Conservation (phyloP, 1,140 invertebrate genomes). For the Aradophagus sp. region DNA sequence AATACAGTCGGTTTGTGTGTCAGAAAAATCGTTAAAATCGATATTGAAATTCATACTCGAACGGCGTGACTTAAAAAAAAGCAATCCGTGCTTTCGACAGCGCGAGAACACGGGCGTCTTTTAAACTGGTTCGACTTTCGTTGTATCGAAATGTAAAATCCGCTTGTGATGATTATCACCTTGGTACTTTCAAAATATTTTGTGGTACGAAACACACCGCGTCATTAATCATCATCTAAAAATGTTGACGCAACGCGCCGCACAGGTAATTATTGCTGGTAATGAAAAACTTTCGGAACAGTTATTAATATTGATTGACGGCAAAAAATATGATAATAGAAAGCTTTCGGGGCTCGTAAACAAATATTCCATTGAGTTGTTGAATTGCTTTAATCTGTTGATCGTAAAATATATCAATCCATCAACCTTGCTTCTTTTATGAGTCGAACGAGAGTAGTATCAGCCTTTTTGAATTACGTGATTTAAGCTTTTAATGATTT, state of each 20-base stretch:
- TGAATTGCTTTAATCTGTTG: conserved; percentile 20
- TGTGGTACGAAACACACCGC: conserved; percentile 10
- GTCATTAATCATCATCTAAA: conserved; percentile 41
- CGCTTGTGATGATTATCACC: conserved; percentile 25
- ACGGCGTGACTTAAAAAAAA: no score
- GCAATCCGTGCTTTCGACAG: no score
- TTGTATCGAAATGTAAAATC: conserved; percentile 23
- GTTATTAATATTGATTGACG: conserved; percentile 27
- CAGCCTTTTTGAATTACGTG: not conserved
- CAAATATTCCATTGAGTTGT: conserved; percentile 29
- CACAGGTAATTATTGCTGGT: conserved; percentile 20
- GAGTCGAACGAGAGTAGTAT: not conserved
- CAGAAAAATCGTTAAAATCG: no score
- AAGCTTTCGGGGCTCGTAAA: conserved; percentile 10
- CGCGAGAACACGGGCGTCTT: no score
- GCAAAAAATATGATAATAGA: conserved; percentile 20
- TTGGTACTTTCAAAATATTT: conserved; percentile 30
- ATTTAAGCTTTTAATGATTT: conserved; percentile 2
- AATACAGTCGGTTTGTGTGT: no score
- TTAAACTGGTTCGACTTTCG: conserved; percentile 16
- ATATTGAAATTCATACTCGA: no score
- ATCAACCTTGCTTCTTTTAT: conserved; percentile 21
- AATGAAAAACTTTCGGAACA: conserved; percentile 39
- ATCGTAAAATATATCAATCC: conserved; percentile 16
- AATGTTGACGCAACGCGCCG: conserved; percentile 6